These are phyloP conservation scores for Rhinogobius similis DNA, from an alignment of 2,113 vertebrate genomes.

Conservation along the genomic window DNA sequence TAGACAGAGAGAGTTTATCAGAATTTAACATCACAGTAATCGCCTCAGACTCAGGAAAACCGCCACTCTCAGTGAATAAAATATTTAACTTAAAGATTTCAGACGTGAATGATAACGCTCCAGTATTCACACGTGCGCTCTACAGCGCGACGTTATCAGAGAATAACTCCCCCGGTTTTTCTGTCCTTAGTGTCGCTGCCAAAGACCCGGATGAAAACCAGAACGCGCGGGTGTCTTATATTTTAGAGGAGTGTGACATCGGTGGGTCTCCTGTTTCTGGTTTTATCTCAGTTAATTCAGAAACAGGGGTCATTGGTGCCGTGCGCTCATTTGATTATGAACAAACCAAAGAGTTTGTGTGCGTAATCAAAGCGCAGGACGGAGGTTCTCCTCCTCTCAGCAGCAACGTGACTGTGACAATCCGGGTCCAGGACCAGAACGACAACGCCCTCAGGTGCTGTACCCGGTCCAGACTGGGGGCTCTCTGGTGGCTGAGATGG, in stretches of 20 bases:
- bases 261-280: slow-evolving; percentile 38
- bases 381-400: slow-evolving; percentile 62
- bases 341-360: slow-evolving; percentile 37
- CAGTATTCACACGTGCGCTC: slow-evolving; percentile 33
- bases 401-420: slow-evolving; percentile 38
- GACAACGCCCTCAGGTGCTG: slow-evolving; percentile 80
- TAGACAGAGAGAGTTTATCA: slow-evolving; percentile 55
- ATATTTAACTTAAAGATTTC: slow-evolving; percentile 56
- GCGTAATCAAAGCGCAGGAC: slow-evolving; percentile 38
- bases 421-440: slow-evolving; percentile 70
- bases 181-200: slow-evolving; percentile 30
- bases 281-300: slow-evolving; percentile 47
- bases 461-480: slow-evolving; percentile 67
- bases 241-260: slow-evolving; percentile 33
- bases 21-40: slow-evolving; percentile 59
- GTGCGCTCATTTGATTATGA: slow-evolving; percentile 59
- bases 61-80: slow-evolving; percentile 49
- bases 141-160: slow-evolving; percentile 44
- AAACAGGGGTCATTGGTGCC: slow-evolving; percentile 34
- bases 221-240: slow-evolving; percentile 52
- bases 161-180: slow-evolving; percentile 50
- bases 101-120: slow-evolving; percentile 72
- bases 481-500: slow-evolving; percentile 56
- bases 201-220: slow-evolving; percentile 49
- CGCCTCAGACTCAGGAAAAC: slow-evolving; percentile 56